These are phyloP conservation scores for Ptychochromis oligacanthus DNA, from an alignment of 2,113 vertebrate genomes.

Conservation along the genomic window DNA sequence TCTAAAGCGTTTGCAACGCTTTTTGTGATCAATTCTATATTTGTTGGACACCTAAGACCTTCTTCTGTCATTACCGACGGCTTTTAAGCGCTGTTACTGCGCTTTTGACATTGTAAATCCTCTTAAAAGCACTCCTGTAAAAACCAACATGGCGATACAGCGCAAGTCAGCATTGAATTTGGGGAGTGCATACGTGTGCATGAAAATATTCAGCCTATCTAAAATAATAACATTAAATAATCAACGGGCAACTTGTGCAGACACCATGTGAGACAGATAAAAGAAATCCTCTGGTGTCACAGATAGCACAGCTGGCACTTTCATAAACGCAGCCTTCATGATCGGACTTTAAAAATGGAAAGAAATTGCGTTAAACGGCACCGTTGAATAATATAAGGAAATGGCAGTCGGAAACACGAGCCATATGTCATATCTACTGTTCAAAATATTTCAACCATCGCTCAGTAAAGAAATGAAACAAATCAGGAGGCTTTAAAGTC, in stretches of 20 bases:
- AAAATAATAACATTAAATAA: slow-evolving; percentile 73
- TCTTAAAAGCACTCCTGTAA: slow-evolving; percentile 68
- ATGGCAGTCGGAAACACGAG: slow-evolving; percentile 21
- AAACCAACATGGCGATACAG: slow-evolving; percentile 91
- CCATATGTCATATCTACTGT: neutral
- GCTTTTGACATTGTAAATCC: slow-evolving; percentile 70
- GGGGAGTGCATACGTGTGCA: slow-evolving; percentile 85
- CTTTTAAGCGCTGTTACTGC: slow-evolving; percentile 68
- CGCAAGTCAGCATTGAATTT: slow-evolving; percentile 67
- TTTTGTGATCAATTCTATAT: slow-evolving; percentile 19
- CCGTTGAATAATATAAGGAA: slow-evolving; percentile 23
- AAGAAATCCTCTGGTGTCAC: slow-evolving; percentile 9
- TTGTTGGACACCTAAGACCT: slow-evolving; percentile 29
- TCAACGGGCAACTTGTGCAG: slow-evolving; percentile 17
- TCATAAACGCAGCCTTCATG: slow-evolving; percentile 5
- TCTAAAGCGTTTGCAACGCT: slow-evolving; percentile 49
- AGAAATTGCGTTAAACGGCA: slow-evolving; percentile 36
- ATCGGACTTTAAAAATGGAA: slow-evolving; percentile 48
- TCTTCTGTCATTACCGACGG: slow-evolving; percentile 45
- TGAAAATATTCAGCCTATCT: slow-evolving; percentile 80
- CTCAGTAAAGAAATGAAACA: slow-evolving; percentile 20
- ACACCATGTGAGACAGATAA: neutral
- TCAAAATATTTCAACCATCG: slow-evolving; percentile 12
- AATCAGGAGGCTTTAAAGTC: slow-evolving; percentile 45
- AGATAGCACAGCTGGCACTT: neutral